Evolutionary conservation across 2,888 invertebrate genomes (phyloP).

Genomic region (Hydrotaea diabolus): DNA sequence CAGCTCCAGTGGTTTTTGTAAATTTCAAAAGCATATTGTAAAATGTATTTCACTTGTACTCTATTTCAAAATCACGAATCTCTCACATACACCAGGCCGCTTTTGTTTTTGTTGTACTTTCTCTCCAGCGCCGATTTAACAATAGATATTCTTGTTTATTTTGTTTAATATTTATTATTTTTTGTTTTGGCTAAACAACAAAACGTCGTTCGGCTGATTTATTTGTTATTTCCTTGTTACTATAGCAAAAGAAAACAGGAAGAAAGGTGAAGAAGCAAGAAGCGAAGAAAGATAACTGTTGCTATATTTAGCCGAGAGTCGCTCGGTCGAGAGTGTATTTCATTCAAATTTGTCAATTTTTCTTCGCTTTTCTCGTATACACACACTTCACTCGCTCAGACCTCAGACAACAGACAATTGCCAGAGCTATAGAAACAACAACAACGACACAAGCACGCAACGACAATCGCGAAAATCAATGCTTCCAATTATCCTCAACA

Average conservation of each 20-base stretch:
- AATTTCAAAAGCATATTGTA: constrained; percentile 76
- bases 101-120: constrained; percentile 1
- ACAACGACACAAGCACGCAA: background rate
- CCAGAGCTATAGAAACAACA: constrained; percentile 5
- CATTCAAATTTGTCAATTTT: background rate
- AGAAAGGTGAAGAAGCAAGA: background rate
- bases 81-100: background rate
- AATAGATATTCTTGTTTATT: background rate
- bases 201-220: no score
- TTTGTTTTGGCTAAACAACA: no score
- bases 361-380: constrained; percentile 36
- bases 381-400: background rate
- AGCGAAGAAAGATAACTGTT: constrained; percentile 6
- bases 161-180: constrained; percentile 16
- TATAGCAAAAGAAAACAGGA: constrained; percentile 11
- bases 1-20: constrained; percentile 75
- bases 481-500: no score
- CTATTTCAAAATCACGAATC: background rate
- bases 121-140: no score
- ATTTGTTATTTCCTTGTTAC: constrained; percentile 15
- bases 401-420: constrained; percentile 20
- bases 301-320: constrained; percentile 41
- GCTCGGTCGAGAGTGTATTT: background rate
- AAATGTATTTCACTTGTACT: constrained; percentile 8
- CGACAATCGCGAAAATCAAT: background rate